Conservation (phyloP, 2,113 vertebrate genomes). For the Fregata magnificens region DNA sequence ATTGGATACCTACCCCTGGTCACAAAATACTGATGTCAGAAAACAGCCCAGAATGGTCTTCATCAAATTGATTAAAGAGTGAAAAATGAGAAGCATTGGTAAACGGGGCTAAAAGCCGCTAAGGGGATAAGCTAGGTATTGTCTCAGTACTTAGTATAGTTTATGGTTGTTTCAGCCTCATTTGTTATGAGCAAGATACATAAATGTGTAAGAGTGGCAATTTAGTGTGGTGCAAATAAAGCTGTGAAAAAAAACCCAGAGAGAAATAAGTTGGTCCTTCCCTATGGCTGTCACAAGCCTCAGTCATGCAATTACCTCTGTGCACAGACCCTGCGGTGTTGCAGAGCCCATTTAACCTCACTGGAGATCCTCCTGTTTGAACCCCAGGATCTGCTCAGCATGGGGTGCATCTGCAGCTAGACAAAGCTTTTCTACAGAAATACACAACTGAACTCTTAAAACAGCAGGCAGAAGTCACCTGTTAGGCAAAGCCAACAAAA, state of each 20-base stretch:
- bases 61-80: background rate
- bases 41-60: background rate
- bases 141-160: background rate
- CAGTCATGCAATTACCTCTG: background rate
- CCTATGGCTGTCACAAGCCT: background rate
- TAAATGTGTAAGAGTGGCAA: background rate
- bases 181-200: background rate
- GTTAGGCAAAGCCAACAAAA: background rate
- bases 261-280: background rate
- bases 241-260: background rate
- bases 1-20: background rate
- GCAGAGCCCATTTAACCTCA: background rate
- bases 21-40: background rate
- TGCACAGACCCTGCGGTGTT: background rate
- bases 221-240: background rate
- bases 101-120: background rate
- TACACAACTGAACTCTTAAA: background rate
- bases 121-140: background rate
- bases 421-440: background rate
- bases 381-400: background rate
- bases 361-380: background rate
- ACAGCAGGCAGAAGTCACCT: background rate
- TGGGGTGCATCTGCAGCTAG: background rate
- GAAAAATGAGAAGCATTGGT: background rate
- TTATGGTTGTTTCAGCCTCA: background rate